Evolutionary conservation across 2,113 vertebrate species (phyloP), one percentile per base, ranked within the genome.

Genomic region (Saguinus imperator): DNA sequence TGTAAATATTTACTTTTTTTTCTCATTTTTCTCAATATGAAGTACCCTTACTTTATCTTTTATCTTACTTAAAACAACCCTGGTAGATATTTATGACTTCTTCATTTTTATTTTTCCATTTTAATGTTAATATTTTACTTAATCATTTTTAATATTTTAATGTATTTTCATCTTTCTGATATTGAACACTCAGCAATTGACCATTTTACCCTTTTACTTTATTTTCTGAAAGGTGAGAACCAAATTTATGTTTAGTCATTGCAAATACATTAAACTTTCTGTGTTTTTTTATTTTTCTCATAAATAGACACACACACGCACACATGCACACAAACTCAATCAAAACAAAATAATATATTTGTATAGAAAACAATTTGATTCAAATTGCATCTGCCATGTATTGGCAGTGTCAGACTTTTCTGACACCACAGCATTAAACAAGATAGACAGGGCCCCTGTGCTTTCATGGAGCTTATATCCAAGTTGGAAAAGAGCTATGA

Each of bases 81-180:
- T 64, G 48, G 18, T 61, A 11, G 16, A 23, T 29, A 45, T 18
- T 64, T 79, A 50, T 9, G 5, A 80, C 1, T 68, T 61, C 73
- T 85, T 25, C 68, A 87, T 89, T 57, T 35, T 87, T 68, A 68
- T 17, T 68, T 92, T 96, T 45, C 48, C 64, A 50, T 81, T 55
- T 77, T 66, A 3, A 48, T 87, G 45, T 55, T 91, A 82, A 72
- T 93, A 52, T 73, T 96, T 93, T 81, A 79, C 76, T 14, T 82
- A 83, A 32, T 68, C 75, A 37, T 64, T 92, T 91, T 68, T n/a
- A 35, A 73, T 61, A 23, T 76, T 37, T 72, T 8, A 43, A 1
- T 68, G 0, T 68, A 4, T 10, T 86, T 95, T 82, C 27, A 43
- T 55, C 64, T 86, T 94, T 89, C 61, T 87, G 16, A 45, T 85